Evolutionary conservation across 2,888 invertebrate species (phyloP), one percentile per base, ranked within the genome.

Genomic region (Mythimna vitellina): DNA sequence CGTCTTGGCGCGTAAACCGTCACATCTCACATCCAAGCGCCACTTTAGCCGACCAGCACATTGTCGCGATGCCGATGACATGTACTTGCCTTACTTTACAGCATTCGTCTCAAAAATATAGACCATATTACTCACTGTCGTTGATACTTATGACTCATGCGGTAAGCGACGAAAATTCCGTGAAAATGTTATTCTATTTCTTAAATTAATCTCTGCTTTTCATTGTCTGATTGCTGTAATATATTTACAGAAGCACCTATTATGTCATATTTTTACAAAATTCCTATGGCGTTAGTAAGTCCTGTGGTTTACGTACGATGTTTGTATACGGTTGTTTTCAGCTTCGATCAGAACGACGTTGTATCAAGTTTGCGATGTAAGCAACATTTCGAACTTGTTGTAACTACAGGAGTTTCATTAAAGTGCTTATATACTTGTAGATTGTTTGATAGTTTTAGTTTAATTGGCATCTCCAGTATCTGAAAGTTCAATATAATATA

Each of bases 1-100:
- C 91, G 92, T 85, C 89, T 88, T 88, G 90, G 89, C 92, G 91
- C 87, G 89, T 90, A 86, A 89, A 86, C 85, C 90, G 89, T 85
- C 89, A 87, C 83, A 66, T 81, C 83, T 81, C 69, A 66, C 74
- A 66, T 60, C 14, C 22, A 78, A 78, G 76, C 78, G 80, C 80
- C 80, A 76, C 80, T 75, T 70, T 70, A 76, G 56, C 14, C 80
- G 25, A 71, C 49, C 71, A 65, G 62, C 87, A 87, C 87, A 90
- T 89, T 87, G 84, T 87, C 84, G 79, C 84, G 80, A 87, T 86
- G 73, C 82, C 88, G 89, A 88, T 90, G 92, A 90, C 92, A 92
- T 88, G 86, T 88, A 89, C 86, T 87, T 89, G 89, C 84, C 84
- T 84, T 86, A 84, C 82, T 79, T 71, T 72, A 72, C 62, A 75